Evolutionary conservation across 2,113 vertebrate genomes (phyloP).

Genomic region (Lepus timidus): DNA sequence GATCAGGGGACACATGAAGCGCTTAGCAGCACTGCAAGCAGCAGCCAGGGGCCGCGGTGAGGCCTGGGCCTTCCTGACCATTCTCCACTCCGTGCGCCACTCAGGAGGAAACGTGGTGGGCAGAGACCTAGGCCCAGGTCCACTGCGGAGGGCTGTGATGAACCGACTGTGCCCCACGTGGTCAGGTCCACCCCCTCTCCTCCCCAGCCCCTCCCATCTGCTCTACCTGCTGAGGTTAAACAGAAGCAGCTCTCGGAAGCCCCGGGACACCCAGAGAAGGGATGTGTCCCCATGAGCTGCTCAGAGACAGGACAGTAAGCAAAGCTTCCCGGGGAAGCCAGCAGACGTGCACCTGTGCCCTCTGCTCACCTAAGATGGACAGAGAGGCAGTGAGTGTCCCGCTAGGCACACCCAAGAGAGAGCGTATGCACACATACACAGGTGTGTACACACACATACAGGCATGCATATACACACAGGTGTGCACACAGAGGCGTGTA

Average conservation of each 20-base stretch:
- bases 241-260: neutral
- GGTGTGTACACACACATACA: too few species aligned
- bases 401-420: neutral
- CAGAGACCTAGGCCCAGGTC: neutral
- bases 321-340: neutral
- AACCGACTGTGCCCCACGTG: neutral
- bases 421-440: too few species aligned
- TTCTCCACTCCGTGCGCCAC: neutral
- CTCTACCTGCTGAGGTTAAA: neutral
- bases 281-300: neutral
- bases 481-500: too few species aligned
- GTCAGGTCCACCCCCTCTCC: neutral
- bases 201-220: neutral
- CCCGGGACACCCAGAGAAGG: neutral
- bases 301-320: neutral
- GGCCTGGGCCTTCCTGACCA: constrained; percentile 19
- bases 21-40: constrained; percentile 69
- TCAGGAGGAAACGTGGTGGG: neutral
- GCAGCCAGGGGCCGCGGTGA: neutral
- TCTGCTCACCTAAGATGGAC: neutral
- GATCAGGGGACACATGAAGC: constrained; percentile 78
- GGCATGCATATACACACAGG: rapidly evolving
- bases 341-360: neutral
- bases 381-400: rapidly evolving
- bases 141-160: neutral